These are phyloP conservation scores for Acrobasis suavella DNA, from an alignment of 2,888 invertebrate species.

Conservation along the genomic window DNA sequence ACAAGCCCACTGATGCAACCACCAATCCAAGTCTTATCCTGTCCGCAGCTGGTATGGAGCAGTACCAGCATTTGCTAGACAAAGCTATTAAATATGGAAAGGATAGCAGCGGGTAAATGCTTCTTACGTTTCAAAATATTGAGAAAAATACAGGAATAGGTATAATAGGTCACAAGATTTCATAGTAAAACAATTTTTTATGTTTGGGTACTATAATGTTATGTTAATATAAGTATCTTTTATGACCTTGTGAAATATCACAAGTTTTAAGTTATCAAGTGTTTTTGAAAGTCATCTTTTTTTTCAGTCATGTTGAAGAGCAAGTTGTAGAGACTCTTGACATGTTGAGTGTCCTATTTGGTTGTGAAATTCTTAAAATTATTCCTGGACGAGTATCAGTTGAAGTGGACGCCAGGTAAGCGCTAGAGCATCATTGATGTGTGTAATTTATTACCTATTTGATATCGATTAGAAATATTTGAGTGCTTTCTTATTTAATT, in stretches of 20 bases:
- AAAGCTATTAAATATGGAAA: conserved; percentile 94
- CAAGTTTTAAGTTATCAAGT: no score
- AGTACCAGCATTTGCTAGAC: conserved; percentile 93
- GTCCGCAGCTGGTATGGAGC: conserved; percentile 96
- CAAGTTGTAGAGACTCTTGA: conserved; percentile 94
- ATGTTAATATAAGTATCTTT: no score
- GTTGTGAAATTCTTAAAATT: conserved; percentile 97
- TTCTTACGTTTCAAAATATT: neutral
- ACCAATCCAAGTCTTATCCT: conserved; percentile 99
- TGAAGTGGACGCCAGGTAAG: conserved; percentile 95
- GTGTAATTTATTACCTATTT: neutral
- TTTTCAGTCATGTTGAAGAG: conserved; percentile 85
- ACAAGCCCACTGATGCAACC: conserved; percentile 99
- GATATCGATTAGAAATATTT: no score
- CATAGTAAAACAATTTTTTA: neutral
- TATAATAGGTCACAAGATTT: neutral
- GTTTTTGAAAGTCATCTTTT: neutral
- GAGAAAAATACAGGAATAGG: neutral
- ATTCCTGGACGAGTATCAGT: conserved; percentile 98
- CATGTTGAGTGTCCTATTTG: conserved; percentile 97
- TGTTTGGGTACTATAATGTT: neutral
- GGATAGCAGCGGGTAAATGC: conserved; percentile 64
- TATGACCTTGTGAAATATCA: no score
- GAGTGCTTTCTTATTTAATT: no score
- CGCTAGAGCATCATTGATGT: neutral